Evolutionary conservation across 2,888 invertebrate species (phyloP).

Genomic region (Drosophila helvetica): DNA sequence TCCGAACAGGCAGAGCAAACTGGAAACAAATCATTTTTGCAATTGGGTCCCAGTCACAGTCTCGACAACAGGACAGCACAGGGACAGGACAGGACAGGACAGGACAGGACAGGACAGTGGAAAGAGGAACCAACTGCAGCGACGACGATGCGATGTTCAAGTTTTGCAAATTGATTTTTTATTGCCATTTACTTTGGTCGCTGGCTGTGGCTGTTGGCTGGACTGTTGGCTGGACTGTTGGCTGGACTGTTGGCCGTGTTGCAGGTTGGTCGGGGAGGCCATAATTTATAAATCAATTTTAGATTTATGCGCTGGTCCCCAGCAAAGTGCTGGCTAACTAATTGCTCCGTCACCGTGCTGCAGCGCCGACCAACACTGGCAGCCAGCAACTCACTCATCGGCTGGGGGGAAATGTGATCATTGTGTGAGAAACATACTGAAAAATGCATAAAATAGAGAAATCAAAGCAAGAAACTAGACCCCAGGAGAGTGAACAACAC

Average conservation of each 20-base stretch:
- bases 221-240: too few species aligned
- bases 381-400: too few species aligned
- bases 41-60: constrained; percentile 20
- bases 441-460: too few species aligned
- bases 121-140: not conserved
- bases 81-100: not conserved
- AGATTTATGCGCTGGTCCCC: constrained; percentile 26
- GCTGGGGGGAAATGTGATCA: constrained; percentile 1
- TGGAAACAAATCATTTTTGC: constrained; percentile 44
- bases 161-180: constrained; percentile 75
- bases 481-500: constrained; percentile 1
- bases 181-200: constrained; percentile 55
- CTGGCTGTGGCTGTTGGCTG: constrained; percentile 1
- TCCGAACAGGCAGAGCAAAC: constrained; percentile 20
- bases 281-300: constrained; percentile 51
- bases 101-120: not conserved
- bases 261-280: constrained; percentile 15
- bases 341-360: constrained; percentile 36
- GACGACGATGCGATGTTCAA: constrained; percentile 44
- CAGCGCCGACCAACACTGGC: constrained; percentile 1
- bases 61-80: not conserved
- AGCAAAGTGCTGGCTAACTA: constrained; percentile 34
- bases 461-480: too few species aligned
- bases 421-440: too few species aligned
- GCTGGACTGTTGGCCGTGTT: not conserved